phyloP scores from a whole-genome alignment of 2,888 invertebrate species.

The Lithophane leautieri region DNA sequence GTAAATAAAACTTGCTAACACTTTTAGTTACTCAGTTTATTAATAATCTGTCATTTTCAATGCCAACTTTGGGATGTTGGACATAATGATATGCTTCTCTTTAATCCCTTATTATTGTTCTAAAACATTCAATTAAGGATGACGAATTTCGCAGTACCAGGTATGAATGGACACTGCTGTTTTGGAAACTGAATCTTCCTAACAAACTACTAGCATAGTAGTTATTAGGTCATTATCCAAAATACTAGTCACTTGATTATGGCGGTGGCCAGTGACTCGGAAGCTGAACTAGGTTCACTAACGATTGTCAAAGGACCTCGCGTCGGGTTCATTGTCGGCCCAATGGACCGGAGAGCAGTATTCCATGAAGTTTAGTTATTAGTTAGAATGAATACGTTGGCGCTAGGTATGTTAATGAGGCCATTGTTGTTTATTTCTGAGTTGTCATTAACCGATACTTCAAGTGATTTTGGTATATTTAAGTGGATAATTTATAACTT shows the following conservation, averaged over 20 bases:
- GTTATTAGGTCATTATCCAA: slow-evolving; percentile 27
- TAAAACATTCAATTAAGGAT: neutral
- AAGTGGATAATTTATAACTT: neutral
- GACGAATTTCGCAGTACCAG: neutral
- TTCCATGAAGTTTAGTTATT: slow-evolving; percentile 21
- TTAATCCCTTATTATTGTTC: neutral
- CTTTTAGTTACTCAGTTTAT: too few species aligned
- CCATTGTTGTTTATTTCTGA: neutral
- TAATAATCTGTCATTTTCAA: neutral
- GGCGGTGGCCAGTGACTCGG: slow-evolving; percentile 36
- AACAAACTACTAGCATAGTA: neutral
- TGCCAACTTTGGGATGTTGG: neutral
- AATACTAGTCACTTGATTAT: slow-evolving; percentile 20
- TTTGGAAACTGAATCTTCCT: neutral
- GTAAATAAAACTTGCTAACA: too few species aligned
- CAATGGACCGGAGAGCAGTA: slow-evolving; percentile 46
- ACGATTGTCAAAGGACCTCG: slow-evolving; percentile 50
- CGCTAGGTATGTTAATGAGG: neutral
- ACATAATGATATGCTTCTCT: neutral
- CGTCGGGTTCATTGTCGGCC: slow-evolving; percentile 22
- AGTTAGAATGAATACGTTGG: neutral
- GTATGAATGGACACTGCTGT: neutral
- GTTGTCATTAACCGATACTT: neutral
- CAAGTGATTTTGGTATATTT: neutral
- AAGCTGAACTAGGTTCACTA: slow-evolving; percentile 32